These are phyloP conservation scores for Hofmannophila pseudospretella DNA, from an alignment of 2,888 invertebrate species.

Conservation along the genomic window DNA sequence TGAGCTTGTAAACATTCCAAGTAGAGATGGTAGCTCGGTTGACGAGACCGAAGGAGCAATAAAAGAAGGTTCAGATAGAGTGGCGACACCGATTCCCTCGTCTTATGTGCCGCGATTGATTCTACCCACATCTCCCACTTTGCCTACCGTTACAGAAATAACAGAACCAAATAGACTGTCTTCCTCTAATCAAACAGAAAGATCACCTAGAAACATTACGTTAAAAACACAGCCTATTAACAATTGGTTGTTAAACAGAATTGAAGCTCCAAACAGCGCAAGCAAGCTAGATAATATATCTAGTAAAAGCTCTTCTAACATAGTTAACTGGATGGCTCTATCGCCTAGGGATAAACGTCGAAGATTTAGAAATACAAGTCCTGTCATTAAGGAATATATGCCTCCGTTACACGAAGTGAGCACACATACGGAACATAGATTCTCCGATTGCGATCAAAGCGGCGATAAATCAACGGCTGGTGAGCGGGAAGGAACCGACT, in stretches of 20 bases:
- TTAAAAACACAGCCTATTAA: conserved; percentile 23
- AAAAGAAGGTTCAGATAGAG: conserved; percentile 17
- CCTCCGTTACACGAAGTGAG: too few species aligned
- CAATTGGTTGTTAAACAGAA: conserved; percentile 36
- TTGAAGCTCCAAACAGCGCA: not conserved
- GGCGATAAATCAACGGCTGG: too few species aligned
- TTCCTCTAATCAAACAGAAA: conserved; percentile 19
- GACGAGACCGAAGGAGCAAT: conserved; percentile 23
- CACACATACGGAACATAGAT: too few species aligned
- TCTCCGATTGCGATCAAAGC: not conserved
- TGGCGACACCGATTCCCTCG: conserved; percentile 45
- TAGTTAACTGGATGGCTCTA: conserved; percentile 42
- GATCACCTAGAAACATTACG: conserved; percentile 15
- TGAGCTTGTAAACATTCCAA: conserved; percentile 31
- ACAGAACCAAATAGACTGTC: conserved; percentile 38
- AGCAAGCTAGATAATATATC: not conserved
- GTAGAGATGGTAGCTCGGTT: conserved; percentile 29
- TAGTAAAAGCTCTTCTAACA: conserved; percentile 20
- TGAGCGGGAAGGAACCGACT: too few species aligned
- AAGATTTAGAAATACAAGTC: conserved; percentile 15
- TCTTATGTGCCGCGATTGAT: conserved; percentile 47
- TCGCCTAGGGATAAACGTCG: conserved; percentile 48
- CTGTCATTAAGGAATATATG: not conserved
- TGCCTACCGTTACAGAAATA: conserved; percentile 60
- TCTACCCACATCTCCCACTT: conserved; percentile 38